These are phyloP conservation scores for Strongylocentrotus purpuratus DNA, from an alignment of 35 echinoderm and acorn worm species.

Conservation along the genomic window DNA sequence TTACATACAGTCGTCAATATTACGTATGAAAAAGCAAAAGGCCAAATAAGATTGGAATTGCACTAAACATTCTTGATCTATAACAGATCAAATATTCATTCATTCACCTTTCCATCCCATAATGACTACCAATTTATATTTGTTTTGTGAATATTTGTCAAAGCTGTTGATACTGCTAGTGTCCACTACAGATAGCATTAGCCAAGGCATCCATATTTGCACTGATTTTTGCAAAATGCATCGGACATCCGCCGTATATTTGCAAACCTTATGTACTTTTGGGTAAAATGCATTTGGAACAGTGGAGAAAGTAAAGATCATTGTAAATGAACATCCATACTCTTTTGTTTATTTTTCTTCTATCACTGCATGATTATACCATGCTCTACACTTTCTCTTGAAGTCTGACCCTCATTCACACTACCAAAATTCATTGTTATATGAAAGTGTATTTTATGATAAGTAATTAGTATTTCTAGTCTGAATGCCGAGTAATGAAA, in stretches of 20 bases:
- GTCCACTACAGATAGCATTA: conserved; percentile 9
- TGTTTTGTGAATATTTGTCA: conserved; percentile 4
- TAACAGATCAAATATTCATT: not conserved
- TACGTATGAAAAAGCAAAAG: no score
- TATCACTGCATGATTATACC: not conserved
- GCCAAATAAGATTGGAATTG: no score
- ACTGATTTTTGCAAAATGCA: conserved; percentile 4
- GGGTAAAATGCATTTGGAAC: not conserved
- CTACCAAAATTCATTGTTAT: no score
- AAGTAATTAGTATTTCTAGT: no score
- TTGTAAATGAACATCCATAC: not conserved
- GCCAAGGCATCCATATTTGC: not conserved
- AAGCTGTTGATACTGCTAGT: not conserved
- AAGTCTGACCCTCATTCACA: not conserved
- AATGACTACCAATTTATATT: not conserved
- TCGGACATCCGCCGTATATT: not conserved
- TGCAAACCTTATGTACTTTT: not conserved
- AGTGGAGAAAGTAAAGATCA: not conserved
- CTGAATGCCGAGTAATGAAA: no score
- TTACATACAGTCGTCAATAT: no score
- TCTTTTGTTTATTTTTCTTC: not conserved
- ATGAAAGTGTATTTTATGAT: no score
- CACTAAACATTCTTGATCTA: no score
- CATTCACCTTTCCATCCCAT: not conserved
- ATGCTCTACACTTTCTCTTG: no score